Evolutionary conservation across 2,797 vertebrate species (phyloP).

Genomic region (Danio jaintianensis): DNA sequence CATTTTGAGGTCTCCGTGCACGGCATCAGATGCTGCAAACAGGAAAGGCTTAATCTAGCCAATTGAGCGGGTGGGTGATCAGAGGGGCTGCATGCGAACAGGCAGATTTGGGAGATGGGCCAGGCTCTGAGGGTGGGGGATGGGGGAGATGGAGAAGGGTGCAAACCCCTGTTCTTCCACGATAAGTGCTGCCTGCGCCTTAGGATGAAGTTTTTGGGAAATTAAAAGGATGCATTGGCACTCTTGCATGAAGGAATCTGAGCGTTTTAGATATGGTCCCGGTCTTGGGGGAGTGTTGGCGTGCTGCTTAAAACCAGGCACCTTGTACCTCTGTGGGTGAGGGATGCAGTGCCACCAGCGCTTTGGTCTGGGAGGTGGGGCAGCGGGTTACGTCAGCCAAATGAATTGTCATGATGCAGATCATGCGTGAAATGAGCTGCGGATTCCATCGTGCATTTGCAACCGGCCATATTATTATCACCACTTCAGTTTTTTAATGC

Average conservation of each 20-base stretch:
- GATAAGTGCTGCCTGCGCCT: conserved; percentile 60
- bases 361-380: conserved; percentile 54
- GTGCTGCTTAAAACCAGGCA: conserved; percentile 26
- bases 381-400: conserved; percentile 73
- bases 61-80: conserved; percentile 61
- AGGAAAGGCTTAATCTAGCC: conserved; percentile 61
- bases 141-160: conserved; percentile 21
- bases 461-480: conserved; percentile 67
- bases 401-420: conserved; percentile 74
- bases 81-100: conserved; percentile 55
- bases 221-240: conserved; percentile 49
- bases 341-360: conserved; percentile 48
- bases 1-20: conserved; percentile 64
- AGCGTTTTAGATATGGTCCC: conserved; percentile 17
- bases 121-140: conserved; percentile 42
- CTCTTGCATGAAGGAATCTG: conserved; percentile 54
- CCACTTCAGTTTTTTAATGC: conserved; percentile 47
- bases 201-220: conserved; percentile 41
- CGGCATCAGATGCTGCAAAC: conserved; percentile 60
- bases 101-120: conserved; percentile 61
- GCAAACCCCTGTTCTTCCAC: conserved; percentile 56
- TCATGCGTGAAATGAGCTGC: conserved; percentile 77
- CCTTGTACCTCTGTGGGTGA: conserved; percentile 41
- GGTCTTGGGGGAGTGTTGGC: conserved; percentile 4
- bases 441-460: conserved; percentile 66